Conservation (phyloP, 2,113 vertebrate species). For the Brachirus orientalis region DNA sequence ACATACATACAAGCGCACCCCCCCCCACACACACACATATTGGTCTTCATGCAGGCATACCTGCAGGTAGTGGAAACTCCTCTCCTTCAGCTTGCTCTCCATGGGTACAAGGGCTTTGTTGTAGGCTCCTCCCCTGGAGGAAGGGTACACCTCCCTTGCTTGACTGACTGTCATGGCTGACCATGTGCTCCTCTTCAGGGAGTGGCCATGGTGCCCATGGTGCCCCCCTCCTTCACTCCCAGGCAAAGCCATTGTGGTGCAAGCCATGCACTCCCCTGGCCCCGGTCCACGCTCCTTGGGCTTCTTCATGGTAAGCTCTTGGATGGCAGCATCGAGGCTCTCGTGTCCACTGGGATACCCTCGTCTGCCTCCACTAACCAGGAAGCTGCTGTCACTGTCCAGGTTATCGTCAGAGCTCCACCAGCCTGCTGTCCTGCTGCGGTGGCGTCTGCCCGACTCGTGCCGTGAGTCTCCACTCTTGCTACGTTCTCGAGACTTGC, state of each 20-base stretch:
- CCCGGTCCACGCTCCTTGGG: conserved; percentile 85
- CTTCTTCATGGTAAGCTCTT: conserved; percentile 96
- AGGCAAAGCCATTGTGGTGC: conserved; percentile 92
- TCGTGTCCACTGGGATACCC: conserved; percentile 88
- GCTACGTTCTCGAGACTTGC: conserved; percentile 91
- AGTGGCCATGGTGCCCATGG: conserved; percentile 82
- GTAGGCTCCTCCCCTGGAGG: conserved; percentile 80
- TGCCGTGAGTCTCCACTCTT: conserved; percentile 93
- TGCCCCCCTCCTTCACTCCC: conserved; percentile 78
- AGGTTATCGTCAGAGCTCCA: conserved; percentile 99
- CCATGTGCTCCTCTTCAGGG: conserved; percentile 96
- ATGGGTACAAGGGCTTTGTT: conserved; percentile 93
- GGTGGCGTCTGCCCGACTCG: conserved; percentile 86
- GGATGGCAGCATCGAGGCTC: conserved; percentile 93
- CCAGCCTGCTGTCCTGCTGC: conserved; percentile 93
- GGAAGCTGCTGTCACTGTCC: conserved; percentile 97
- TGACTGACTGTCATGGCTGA: conserved; percentile 99
- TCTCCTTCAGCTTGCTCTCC: conserved; percentile 92
- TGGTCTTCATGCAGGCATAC: conserved; percentile 75
- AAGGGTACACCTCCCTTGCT: conserved; percentile 93
- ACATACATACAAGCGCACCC: conserved; percentile 4
- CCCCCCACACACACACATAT: background rate
- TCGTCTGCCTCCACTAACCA: conserved; percentile 82
- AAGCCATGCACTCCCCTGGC: conserved; percentile 94
- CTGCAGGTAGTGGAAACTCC: conserved; percentile 96